These are phyloP conservation scores for Phyto melanocephala DNA, from an alignment of 2,888 invertebrate species.

Conservation along the genomic window DNA sequence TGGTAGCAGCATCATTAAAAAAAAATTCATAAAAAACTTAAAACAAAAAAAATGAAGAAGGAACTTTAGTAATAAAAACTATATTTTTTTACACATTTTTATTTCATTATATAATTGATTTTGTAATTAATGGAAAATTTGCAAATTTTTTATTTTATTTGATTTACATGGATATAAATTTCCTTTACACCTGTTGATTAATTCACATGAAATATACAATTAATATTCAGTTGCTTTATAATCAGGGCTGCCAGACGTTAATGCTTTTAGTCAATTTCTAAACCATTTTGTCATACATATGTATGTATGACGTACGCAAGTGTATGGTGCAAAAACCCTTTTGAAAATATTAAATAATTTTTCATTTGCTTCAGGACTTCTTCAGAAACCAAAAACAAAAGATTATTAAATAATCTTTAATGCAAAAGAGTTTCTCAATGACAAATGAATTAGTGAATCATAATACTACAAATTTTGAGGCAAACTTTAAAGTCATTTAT, in stretches of 20 bases:
- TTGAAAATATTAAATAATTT: not conserved
- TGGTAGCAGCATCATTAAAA: slow-evolving; percentile 11
- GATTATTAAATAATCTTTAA: not conserved
- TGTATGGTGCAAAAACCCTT: too few species aligned
- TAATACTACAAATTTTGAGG: not conserved
- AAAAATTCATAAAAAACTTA: not conserved
- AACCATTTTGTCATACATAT: not conserved
- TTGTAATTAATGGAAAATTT: slow-evolving; percentile 29
- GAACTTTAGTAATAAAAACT: not conserved
- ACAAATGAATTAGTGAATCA: not conserved
- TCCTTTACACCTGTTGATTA: slow-evolving; percentile 17
- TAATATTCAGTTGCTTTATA: not conserved
- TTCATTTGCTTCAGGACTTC: not conserved
- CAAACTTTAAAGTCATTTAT: not conserved
- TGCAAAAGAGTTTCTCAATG: not conserved
- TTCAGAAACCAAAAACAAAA: not conserved
- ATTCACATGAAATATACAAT: not conserved
- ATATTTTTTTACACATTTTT: not conserved
- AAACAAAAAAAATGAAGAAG: not conserved
- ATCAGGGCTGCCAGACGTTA: not conserved
- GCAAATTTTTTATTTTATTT: slow-evolving; percentile 4
- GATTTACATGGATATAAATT: not conserved
- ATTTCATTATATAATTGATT: not conserved
- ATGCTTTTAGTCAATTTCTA: not conserved
- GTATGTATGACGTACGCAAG: too few species aligned